phyloP scores from a whole-genome alignment of 1,140 invertebrate species.

The Melitaea cinxia region DNA sequence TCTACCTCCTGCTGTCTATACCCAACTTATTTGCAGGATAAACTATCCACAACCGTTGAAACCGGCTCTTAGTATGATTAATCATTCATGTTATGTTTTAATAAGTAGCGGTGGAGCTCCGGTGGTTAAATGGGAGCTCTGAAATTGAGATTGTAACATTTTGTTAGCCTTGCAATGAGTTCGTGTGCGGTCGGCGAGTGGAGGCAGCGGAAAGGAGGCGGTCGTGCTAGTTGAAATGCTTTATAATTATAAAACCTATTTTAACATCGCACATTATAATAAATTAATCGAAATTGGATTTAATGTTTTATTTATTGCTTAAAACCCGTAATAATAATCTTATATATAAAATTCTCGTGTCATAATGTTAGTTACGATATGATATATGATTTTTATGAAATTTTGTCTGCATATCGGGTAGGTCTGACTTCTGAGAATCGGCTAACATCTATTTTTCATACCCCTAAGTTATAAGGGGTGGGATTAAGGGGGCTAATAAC shows the following conservation, averaged over 20 bases:
- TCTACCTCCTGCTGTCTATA: too few species aligned
- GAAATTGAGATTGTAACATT: constrained; percentile 44
- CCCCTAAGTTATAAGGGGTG: too few species aligned
- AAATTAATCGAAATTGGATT: constrained; percentile 78
- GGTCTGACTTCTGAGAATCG: too few species aligned
- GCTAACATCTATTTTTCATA: too few species aligned
- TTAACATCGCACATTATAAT: constrained; percentile 82
- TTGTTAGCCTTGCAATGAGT: constrained; percentile 55
- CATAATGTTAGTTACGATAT: too few species aligned
- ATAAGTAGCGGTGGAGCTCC: not conserved
- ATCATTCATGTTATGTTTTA: constrained; percentile 8
- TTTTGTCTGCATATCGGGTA: too few species aligned
- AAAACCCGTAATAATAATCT: too few species aligned
- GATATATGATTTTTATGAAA: too few species aligned
- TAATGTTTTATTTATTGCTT: constrained; percentile 49
- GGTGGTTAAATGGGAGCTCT: not conserved
- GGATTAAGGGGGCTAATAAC: too few species aligned
- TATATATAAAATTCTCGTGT: too few species aligned
- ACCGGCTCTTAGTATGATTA: constrained; percentile 6
- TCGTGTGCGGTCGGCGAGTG: constrained; percentile 51
- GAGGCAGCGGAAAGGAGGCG: constrained; percentile 43
- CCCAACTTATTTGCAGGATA: too few species aligned
- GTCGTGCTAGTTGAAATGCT: constrained; percentile 72
- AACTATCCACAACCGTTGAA: too few species aligned
- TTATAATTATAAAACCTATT: constrained; percentile 79